Percentiles rank a stretch among this genome's conserved stretches.
Conservation (phyloP, 2,113 vertebrate species). For the Coptodon rendalli region DNA sequence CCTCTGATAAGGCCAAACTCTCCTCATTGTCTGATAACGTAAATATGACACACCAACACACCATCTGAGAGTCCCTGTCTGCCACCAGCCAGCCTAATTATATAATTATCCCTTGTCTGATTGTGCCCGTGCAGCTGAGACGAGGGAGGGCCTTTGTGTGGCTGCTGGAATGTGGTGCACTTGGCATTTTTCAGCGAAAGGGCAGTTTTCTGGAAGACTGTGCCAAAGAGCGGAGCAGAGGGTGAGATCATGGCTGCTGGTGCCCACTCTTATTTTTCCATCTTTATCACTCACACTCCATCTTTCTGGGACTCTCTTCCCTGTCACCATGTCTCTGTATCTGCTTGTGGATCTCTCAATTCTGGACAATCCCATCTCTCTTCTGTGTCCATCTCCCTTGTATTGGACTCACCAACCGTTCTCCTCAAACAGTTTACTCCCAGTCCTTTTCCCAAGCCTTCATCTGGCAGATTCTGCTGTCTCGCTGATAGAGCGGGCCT, state of each 20-base stretch:
- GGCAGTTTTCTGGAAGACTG: conserved; percentile 67
- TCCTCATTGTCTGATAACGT: conserved; percentile 47
- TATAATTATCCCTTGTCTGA: conserved; percentile 71
- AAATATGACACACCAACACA: conserved; percentile 51
- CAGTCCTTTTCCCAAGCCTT: neutral
- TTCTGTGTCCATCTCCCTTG: neutral
- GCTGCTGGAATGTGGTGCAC: conserved; percentile 65
- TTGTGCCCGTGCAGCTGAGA: conserved; percentile 55
- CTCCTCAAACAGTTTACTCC: neutral
- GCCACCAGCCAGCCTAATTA: conserved; percentile 57
- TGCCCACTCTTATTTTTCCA: conserved; percentile 61
- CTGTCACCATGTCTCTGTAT: conserved; percentile 1
- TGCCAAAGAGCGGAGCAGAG: conserved; percentile 55
- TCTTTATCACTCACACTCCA: conserved; percentile 20
- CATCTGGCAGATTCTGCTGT: neutral
- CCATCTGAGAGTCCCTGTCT: conserved; percentile 43
- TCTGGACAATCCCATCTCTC: conserved; percentile 26
- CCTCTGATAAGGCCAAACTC: conserved; percentile 36
- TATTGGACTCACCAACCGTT: neutral
- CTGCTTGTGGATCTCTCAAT: neutral
- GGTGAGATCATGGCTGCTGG: conserved; percentile 68
- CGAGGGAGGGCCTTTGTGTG: conserved; percentile 66
- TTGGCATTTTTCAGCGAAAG: conserved; percentile 77
- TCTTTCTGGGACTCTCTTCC: conserved; percentile 4
- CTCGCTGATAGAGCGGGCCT: conserved; percentile 8